phyloP scores from a whole-genome alignment of 2,797 vertebrate genomes.

The Lacerta bilineata region DNA sequence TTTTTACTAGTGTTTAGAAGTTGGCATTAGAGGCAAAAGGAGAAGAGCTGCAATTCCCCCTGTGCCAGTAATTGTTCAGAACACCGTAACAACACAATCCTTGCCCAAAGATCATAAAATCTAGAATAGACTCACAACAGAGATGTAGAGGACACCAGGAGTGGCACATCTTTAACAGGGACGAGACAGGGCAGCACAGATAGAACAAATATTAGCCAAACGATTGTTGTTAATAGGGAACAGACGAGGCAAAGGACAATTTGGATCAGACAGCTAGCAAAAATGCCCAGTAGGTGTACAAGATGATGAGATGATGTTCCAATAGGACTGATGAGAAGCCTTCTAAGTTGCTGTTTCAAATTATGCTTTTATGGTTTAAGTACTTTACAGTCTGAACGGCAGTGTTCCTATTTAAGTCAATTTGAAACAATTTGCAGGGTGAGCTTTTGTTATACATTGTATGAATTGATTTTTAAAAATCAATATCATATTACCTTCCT shows the following conservation, averaged over 20 bases:
- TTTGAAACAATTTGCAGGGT: constrained; percentile 13
- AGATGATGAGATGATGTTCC: background rate
- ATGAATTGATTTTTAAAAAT: constrained; percentile 45
- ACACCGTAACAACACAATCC: background rate
- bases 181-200: background rate
- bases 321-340: background rate
- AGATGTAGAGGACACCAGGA: background rate
- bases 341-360: background rate
- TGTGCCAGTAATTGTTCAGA: background rate
- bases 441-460: constrained; percentile 18
- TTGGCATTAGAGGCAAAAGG: background rate
- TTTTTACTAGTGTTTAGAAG: background rate
- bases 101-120: background rate
- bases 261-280: background rate
- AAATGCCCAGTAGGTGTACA: background rate
- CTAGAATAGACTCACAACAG: background rate
- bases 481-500: constrained; percentile 36
- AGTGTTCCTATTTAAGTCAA: constrained; percentile 17
- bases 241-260: background rate
- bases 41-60: background rate
- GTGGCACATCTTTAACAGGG: background rate
- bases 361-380: background rate
- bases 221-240: background rate
- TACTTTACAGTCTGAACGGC: background rate
- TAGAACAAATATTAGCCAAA: background rate